Evolutionary conservation across 2,888 invertebrate genomes (phyloP).

Genomic region (Calliphora vomitoria): DNA sequence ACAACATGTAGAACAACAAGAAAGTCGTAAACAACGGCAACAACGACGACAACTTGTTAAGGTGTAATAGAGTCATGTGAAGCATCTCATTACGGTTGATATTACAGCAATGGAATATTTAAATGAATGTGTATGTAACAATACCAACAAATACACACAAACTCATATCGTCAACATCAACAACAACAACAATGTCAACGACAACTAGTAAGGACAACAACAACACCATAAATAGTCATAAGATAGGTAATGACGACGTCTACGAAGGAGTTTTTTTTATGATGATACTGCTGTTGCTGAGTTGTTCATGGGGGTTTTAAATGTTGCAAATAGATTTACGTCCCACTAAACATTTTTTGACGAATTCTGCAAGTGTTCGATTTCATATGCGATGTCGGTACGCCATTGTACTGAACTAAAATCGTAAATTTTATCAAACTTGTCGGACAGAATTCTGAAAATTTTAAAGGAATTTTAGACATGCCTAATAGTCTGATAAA

Average conservation of each 20-base stretch:
- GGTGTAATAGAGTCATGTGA: constrained; percentile 41
- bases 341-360: too few species aligned
- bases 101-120: constrained; percentile 22
- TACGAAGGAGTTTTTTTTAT: background rate
- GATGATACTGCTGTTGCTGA: background rate
- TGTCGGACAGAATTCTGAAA: too few species aligned
- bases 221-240: background rate
- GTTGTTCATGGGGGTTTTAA: constrained; percentile 8
- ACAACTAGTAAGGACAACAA: background rate
- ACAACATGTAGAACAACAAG: background rate
- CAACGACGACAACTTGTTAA: constrained; percentile 5
- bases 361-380: too few species aligned
- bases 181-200: background rate
- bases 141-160: constrained; percentile 9
- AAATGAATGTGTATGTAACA: constrained; percentile 5
- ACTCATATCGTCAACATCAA: background rate
- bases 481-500: too few species aligned
- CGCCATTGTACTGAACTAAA: too few species aligned
- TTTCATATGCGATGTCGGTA: too few species aligned
- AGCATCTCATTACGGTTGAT: constrained; percentile 50
- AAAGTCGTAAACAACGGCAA: background rate
- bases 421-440: too few species aligned
- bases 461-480: too few species aligned
- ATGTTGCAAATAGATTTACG: background rate
- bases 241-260: constrained; percentile 2